These are phyloP conservation scores for Paramormyrops kingsleyae DNA, from an alignment of 2,113 vertebrate species.

Conservation along the genomic window DNA sequence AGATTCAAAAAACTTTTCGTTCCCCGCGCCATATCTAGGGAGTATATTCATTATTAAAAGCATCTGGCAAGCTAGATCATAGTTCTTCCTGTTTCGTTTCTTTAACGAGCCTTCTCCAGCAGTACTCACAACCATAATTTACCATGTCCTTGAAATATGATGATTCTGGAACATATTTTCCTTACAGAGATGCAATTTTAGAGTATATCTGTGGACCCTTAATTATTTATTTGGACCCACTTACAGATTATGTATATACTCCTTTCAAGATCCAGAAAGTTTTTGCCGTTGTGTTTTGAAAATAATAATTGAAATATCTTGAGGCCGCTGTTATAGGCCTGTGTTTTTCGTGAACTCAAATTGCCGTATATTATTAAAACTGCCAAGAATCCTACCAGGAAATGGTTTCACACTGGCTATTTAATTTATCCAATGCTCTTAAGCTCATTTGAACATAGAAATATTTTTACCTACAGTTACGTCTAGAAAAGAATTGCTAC, in stretches of 20 bases:
- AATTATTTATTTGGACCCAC: neutral
- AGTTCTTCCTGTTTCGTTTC: constrained; percentile 9
- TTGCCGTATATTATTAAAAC: neutral
- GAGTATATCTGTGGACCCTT: neutral
- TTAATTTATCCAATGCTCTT: neutral
- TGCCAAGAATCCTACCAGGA: neutral
- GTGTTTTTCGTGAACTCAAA: neutral
- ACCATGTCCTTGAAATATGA: neutral
- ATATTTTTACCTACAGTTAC: neutral
- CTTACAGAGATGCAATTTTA: neutral
- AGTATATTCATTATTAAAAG: constrained; percentile 16
- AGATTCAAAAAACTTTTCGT: neutral
- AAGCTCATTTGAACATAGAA: neutral
- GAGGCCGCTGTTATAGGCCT: neutral
- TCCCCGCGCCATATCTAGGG: neutral
- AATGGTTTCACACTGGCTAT: neutral
- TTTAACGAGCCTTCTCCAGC: constrained; percentile 12
- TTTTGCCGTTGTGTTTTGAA: neutral
- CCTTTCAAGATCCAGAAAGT: neutral
- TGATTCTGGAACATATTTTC: neutral
- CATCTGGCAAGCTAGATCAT: constrained; percentile 12
- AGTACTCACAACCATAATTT: neutral
- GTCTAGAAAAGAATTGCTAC: neutral
- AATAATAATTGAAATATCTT: neutral
- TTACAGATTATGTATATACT: neutral